phyloP scores from a whole-genome alignment of 2,797 vertebrate species.

The Leptatherina wallacei region DNA sequence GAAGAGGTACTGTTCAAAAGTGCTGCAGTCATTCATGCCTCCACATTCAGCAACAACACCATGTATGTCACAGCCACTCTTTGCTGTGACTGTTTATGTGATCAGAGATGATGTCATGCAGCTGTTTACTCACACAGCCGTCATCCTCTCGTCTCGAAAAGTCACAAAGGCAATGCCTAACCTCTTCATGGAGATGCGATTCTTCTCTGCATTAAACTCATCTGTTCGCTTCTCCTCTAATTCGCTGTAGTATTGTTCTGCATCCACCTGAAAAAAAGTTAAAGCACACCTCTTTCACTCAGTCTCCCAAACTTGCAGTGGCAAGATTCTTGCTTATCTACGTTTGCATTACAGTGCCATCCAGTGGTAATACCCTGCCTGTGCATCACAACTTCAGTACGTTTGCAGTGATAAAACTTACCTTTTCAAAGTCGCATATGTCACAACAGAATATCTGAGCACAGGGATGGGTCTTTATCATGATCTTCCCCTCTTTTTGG shows the following conservation, averaged over 20 bases:
- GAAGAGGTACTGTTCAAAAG: neutral
- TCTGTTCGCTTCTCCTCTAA: constrained; percentile 96
- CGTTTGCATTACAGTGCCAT: constrained; percentile 77
- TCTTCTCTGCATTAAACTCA: constrained; percentile 95
- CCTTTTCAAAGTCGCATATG: constrained; percentile 93
- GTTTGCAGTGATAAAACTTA: constrained; percentile 46
- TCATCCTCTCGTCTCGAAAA: constrained; percentile 94
- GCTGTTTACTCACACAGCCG: constrained; percentile 88
- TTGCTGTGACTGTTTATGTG: constrained; percentile 22
- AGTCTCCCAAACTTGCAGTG: constrained; percentile 5
- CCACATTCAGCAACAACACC: neutral
- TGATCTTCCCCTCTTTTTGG: constrained; percentile 92
- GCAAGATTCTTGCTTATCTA: constrained; percentile 9
- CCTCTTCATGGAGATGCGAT: constrained; percentile 89
- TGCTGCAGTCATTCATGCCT: neutral
- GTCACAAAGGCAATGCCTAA: constrained; percentile 95
- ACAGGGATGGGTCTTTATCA: constrained; percentile 94
- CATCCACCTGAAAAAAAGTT: constrained; percentile 88
- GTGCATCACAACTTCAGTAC: constrained; percentile 36
- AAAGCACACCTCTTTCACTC: constrained; percentile 15
- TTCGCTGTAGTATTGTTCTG: constrained; percentile 97
- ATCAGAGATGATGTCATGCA: constrained; percentile 27
- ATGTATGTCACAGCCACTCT: neutral
- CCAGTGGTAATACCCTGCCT: constrained; percentile 72
- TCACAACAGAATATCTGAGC: constrained; percentile 92